These are phyloP conservation scores for Crotalus tigris DNA, from an alignment of 2,113 vertebrate species.

Conservation along the genomic window DNA sequence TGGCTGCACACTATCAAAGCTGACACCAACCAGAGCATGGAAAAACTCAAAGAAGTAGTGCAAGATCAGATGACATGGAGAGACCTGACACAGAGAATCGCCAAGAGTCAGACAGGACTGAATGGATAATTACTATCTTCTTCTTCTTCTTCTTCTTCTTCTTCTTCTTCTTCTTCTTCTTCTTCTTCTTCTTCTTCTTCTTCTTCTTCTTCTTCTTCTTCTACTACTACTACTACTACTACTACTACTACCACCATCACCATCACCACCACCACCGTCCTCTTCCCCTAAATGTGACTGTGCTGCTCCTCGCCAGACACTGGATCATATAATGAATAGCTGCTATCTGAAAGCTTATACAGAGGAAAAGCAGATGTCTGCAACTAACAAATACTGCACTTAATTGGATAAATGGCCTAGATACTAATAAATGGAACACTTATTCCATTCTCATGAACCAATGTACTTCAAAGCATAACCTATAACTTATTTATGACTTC, in stretches of 20 bases:
- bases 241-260: accelerated
- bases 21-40: not conserved
- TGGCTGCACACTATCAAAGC: not conserved
- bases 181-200: too few relatives aligned
- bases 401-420: not conserved
- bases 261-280: too few relatives aligned
- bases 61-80: not conserved
- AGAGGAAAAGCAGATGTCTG: not conserved
- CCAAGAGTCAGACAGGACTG: not conserved
- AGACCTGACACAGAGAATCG: not conserved
- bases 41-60: not conserved
- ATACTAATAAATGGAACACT: not conserved
- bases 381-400: not conserved
- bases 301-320: not conserved
- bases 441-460: not conserved
- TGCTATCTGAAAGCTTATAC: not conserved
- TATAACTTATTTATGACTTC: not conserved
- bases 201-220: too few relatives aligned
- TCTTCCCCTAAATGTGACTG: too few relatives aligned
- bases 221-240: too few relatives aligned
- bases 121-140: too few relatives aligned
- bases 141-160: too few relatives aligned
- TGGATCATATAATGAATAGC: not conserved
- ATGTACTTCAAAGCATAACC: not conserved
- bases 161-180: too few relatives aligned